Percentiles rank a stretch among this genome's conserved stretches.
These are phyloP conservation scores for Sebastes itinus DNA, from an alignment of 2,797 vertebrate genomes.

Conservation along the genomic window DNA sequence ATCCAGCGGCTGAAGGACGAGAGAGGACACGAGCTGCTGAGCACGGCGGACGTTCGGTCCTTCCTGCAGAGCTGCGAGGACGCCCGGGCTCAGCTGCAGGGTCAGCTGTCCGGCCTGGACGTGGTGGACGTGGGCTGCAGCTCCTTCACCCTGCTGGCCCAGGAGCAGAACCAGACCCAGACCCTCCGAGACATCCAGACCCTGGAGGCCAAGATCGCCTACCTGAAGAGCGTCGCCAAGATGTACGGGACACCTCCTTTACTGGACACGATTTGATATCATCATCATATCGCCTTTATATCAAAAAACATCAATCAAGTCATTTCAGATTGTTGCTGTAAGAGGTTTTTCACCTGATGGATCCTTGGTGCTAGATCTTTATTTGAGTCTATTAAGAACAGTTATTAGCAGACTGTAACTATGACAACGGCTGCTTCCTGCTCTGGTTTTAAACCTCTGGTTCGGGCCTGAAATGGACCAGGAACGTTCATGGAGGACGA, in stretches of 20 bases:
- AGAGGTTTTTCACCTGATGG: not conserved
- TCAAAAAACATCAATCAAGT: no score
- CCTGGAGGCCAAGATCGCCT: constrained; percentile 85
- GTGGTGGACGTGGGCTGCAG: constrained; percentile 70
- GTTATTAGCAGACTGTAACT: no score
- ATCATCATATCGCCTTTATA: no score
- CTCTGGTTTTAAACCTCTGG: not conserved
- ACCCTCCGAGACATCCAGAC: constrained; percentile 82
- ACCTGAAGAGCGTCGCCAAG: constrained; percentile 84
- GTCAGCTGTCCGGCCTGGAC: constrained; percentile 72
- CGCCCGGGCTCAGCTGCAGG: constrained; percentile 78
- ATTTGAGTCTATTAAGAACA: not conserved
- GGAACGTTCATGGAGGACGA: not conserved
- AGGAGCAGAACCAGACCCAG: constrained; percentile 72
- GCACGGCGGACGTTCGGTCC: constrained; percentile 77
- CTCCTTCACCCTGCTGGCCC: constrained; percentile 69
- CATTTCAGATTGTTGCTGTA: not conserved
- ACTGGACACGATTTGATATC: no score
- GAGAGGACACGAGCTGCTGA: constrained; percentile 84
- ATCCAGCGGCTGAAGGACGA: constrained; percentile 88
- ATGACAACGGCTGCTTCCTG: not conserved
- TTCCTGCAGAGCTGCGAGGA: constrained; percentile 87
- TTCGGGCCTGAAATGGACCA: not conserved
- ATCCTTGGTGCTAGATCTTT: not conserved
- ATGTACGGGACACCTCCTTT: constrained; percentile 73